Evolutionary conservation across 1,140 invertebrate species (phyloP).

Genomic region (Copidosoma floridanum): DNA sequence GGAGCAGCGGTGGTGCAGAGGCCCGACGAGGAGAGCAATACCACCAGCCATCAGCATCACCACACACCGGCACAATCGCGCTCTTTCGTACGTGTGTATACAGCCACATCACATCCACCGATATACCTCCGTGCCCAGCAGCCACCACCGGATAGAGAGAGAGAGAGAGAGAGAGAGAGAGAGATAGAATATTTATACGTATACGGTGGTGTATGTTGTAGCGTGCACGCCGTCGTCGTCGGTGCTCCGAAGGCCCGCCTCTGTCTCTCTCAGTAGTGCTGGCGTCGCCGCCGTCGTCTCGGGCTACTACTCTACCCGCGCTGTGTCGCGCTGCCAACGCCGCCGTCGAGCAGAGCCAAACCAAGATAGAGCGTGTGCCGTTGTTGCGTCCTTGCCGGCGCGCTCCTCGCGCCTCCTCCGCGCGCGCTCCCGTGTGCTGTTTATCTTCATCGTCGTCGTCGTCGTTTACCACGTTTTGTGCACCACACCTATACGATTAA

Average conservation of each 20-base stretch:
- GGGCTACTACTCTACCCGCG: not conserved
- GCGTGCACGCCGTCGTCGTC: too few relatives aligned
- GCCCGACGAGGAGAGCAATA: constrained; percentile 4
- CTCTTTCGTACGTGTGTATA: constrained; percentile 18
- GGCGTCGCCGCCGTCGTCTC: not conserved
- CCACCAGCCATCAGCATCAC: too few relatives aligned
- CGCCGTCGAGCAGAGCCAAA: too few relatives aligned
- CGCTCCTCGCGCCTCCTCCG: not conserved
- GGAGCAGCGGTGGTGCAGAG: constrained; percentile 14
- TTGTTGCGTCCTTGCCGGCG: not conserved
- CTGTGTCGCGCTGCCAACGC: not conserved
- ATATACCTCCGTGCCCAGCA: too few relatives aligned
- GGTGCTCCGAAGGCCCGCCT: too few relatives aligned
- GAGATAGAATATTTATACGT: not conserved
- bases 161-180: not conserved
- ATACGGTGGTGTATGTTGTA: too few relatives aligned
- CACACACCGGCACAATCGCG: too few relatives aligned
- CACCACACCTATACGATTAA: too few relatives aligned
- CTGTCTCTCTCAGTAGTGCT: not conserved
- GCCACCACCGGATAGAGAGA: constrained; percentile 5
- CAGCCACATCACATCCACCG: too few relatives aligned
- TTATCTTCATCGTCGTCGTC: not conserved
- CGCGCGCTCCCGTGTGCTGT: not conserved
- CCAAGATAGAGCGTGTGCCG: not conserved
- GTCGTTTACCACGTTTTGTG: too few relatives aligned